Conservation (phyloP, 37 sponge, comb jelly and placozoan genomes). For the Geodia barretti region DNA sequence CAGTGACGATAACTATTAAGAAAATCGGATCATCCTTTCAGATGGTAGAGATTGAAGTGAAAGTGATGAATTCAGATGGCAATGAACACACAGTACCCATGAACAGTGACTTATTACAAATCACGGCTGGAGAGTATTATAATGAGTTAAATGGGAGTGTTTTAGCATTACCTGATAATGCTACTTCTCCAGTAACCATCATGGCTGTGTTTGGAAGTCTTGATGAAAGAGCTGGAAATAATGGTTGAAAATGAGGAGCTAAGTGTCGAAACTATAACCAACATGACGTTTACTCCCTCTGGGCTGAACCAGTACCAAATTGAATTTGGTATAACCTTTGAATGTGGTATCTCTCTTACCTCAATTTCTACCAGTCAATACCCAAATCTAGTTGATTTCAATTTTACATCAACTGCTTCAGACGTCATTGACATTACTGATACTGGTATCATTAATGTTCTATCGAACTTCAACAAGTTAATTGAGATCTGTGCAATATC, state of each 20-base stretch:
- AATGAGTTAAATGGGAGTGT: background rate
- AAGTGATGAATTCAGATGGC: background rate
- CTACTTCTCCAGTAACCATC: no score
- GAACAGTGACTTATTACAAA: no score
- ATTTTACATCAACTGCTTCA: background rate
- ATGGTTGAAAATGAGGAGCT: no score
- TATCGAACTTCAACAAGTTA: background rate
- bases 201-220: no score
- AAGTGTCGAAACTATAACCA: no score
- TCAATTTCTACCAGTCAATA: background rate
- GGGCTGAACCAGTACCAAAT: background rate
- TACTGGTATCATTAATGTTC: background rate
- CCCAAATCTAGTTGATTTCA: background rate
- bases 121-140: background rate
- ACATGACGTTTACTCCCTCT: no score
- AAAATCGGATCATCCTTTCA: slow-evolving; percentile 18
- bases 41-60: background rate
- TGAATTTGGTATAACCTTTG: background rate
- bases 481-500: background rate
- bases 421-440: background rate
- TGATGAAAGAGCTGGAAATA: no score
- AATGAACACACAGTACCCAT: no score
- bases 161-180: background rate
- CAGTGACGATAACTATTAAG: slow-evolving; percentile 1
- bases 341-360: background rate